Evolutionary conservation across 2,888 invertebrate genomes (phyloP), one percentile per base, ranked within the genome.

Genomic region (Morpho achilles): DNA sequence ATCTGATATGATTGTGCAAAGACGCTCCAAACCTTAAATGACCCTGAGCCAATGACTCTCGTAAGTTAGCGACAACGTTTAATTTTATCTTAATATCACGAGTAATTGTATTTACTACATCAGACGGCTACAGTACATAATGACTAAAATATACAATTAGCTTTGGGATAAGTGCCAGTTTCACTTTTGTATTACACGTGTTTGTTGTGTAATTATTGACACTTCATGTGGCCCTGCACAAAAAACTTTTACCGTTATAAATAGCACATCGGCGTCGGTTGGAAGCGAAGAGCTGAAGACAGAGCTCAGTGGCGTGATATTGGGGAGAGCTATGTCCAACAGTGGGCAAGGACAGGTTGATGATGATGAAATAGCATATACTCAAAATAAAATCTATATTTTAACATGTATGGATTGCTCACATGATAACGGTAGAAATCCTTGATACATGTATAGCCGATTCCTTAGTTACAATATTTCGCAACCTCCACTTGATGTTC

Each of bases 381-480:
- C n/a, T 22, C 42, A 9, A 51, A 42, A 42, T 51, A 51, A 9
- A 6, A 39, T 16, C 16, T 16, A 16, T 16, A 16, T 16, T 16
- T 16, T 32, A 45, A 3, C 7, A 39, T 46, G 7, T 53, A 22
- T 1, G 48, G 42, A 22, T 9, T 10, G 44, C 16, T 55, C 55
- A 55, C 49, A 44, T 39, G 43, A 43, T 44, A 39, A 23, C 39
- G n/a, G 3, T 50, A 44, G 23, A 41, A 53, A 45, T 47, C 48
- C 54, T 48, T 10, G 42, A 9, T 7, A 10, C 9, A 41, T 44
- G 50, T 39, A 44, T 8, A 5, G 23, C 48, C 46, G 48, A 55
- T 55, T 55, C 55, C 55, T 49, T 10, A 39, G 22, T 16, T 46
- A 50, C 50, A 42, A 55, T 55, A 55, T 55, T 50, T 50, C 49